A percentile compares a stretch with the other conserved stretches of the same genome.
Evolutionary conservation across 2,888 invertebrate species (phyloP).

Genomic region (Trichacis sp.): DNA sequence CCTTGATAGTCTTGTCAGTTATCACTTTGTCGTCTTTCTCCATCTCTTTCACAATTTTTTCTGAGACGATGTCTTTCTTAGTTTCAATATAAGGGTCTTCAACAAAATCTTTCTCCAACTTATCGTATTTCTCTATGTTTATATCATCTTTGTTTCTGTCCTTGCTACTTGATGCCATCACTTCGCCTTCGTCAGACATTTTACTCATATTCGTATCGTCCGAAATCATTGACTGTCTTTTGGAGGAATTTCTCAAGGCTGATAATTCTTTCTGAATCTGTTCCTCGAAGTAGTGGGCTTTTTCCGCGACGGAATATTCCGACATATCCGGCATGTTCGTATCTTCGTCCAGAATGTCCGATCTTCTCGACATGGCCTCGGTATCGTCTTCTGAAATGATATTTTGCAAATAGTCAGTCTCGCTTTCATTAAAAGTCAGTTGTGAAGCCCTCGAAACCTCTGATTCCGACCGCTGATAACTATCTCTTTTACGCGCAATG

Average conservation of each 20-base stretch:
- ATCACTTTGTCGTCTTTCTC: neutral
- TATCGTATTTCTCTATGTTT: conserved; percentile 3
- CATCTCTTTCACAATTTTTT: neutral
- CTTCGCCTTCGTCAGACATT: conserved; percentile 23
- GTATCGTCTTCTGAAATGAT: conserved; percentile 53
- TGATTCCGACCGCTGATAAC: conserved; percentile 64
- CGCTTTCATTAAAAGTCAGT: conserved; percentile 62
- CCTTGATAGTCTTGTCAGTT: neutral
- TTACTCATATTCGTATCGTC: conserved; percentile 27
- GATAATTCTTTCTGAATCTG: conserved; percentile 73
- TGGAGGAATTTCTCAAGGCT: conserved; percentile 43
- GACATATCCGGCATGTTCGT: conserved; percentile 69
- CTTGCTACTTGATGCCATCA: conserved; percentile 11
- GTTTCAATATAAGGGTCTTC: neutral
- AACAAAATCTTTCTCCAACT: neutral
- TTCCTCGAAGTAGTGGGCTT: conserved; percentile 74
- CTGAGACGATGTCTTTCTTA: neutral
- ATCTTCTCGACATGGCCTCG: conserved; percentile 51
- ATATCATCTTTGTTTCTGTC: neutral
- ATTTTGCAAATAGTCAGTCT: conserved; percentile 61
- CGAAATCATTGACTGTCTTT: conserved; percentile 39
- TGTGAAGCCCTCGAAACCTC: conserved; percentile 64
- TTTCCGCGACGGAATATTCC: conserved; percentile 71
- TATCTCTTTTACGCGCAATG: conserved; percentile 62
- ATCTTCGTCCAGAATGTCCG: conserved; percentile 57